Conservation (phyloP, 2,888 invertebrate genomes). For the Sphinx pinastri region DNA sequence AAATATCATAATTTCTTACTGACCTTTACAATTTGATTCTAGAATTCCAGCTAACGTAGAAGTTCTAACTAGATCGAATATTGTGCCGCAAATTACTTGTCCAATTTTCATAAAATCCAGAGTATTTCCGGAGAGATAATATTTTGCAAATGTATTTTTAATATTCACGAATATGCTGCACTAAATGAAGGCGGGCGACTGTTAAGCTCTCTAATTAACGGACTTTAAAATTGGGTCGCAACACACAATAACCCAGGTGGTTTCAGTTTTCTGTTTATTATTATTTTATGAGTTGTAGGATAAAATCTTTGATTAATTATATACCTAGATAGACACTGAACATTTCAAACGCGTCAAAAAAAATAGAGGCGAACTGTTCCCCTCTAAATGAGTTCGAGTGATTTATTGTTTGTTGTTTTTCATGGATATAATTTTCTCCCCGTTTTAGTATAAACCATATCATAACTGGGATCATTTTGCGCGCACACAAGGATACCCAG, state of each 20-base stretch:
- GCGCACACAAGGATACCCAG: no score
- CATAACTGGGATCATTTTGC: no score
- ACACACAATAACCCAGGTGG: neutral
- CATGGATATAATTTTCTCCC: no score
- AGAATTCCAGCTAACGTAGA: no score
- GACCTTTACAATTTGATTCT: no score
- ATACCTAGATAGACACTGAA: no score
- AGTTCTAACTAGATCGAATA: neutral
- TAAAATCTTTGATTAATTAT: neutral
- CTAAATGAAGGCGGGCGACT: neutral
- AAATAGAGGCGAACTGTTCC: no score
- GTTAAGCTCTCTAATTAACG: constrained; percentile 17
- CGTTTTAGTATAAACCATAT: no score
- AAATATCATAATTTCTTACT: no score
- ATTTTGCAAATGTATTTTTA: constrained; percentile 16
- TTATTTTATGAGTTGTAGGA: neutral
- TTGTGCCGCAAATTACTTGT: neutral
- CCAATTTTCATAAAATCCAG: neutral
- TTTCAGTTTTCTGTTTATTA: neutral
- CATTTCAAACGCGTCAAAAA: no score
- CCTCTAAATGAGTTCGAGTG: no score
- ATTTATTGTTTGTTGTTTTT: no score
- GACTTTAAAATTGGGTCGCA: neutral
- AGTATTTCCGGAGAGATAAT: neutral
- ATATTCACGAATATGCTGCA: constrained; percentile 1